Conservation (phyloP, 1,140 invertebrate genomes). For the Micrasema minimum region DNA sequence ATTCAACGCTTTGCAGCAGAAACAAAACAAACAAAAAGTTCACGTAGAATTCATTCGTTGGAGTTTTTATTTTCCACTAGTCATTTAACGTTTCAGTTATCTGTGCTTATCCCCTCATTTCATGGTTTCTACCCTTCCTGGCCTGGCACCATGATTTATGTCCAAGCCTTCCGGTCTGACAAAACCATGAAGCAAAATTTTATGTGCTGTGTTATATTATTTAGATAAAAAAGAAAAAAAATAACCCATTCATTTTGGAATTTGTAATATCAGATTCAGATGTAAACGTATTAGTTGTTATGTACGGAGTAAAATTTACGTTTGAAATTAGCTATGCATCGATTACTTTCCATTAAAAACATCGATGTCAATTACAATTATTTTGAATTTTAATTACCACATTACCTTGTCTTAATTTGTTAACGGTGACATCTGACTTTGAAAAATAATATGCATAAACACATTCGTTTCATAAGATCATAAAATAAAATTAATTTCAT, state of each 20-base stretch:
- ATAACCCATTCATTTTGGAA: background rate
- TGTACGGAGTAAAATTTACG: too few species aligned
- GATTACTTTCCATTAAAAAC: too few species aligned
- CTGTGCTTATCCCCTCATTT: slow-evolving; percentile 32
- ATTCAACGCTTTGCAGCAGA: background rate
- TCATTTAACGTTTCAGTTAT: slow-evolving; percentile 34
- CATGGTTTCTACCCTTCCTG: slow-evolving; percentile 33
- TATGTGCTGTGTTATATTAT: slow-evolving; percentile 53
- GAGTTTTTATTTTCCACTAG: slow-evolving; percentile 34
- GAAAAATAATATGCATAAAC: too few species aligned
- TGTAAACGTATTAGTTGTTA: background rate
- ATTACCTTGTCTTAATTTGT: too few species aligned
- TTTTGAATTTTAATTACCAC: too few species aligned
- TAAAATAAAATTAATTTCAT: too few species aligned
- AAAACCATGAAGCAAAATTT: slow-evolving; percentile 53
- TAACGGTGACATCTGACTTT: too few species aligned
- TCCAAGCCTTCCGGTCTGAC: slow-evolving; percentile 52
- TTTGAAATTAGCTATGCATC: too few species aligned
- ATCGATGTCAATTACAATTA: too few species aligned
- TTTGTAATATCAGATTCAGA: slow-evolving; percentile 10
- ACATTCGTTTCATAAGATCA: too few species aligned
- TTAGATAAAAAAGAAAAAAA: slow-evolving; percentile 37
- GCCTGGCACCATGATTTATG: slow-evolving; percentile 49
- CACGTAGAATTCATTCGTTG: slow-evolving; percentile 22
- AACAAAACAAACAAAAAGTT: slow-evolving; percentile 28